phyloP scores from a whole-genome alignment of 2,888 invertebrate genomes.

The Camptogramma bilineatum region DNA sequence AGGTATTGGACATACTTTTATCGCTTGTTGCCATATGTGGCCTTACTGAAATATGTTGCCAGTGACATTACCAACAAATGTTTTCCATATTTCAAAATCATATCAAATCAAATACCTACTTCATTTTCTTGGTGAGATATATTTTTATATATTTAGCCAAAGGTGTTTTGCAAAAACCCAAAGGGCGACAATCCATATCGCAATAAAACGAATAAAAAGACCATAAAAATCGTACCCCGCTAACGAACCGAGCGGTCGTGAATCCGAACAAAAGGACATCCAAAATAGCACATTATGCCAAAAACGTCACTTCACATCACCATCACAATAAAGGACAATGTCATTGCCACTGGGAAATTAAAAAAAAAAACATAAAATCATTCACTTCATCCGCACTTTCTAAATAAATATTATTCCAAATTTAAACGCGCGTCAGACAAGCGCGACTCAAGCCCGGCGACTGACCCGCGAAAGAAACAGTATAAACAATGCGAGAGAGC shows the following conservation, averaged over 20 bases:
- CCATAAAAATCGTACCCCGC: conserved; percentile 54
- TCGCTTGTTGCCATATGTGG: conserved; percentile 20
- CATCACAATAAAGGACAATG: conserved; percentile 50
- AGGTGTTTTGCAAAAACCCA: conserved; percentile 12
- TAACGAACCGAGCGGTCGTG: conserved; percentile 49
- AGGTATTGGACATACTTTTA: conserved; percentile 11
- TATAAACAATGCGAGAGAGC: conserved; percentile 60
- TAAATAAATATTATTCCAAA: conserved; percentile 49
- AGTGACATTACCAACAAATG: conserved; percentile 11
- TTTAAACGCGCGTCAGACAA: conserved; percentile 56
- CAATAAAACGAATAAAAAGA: conserved; percentile 41
- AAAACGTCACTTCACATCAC: conserved; percentile 59
- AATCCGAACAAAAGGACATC: conserved; percentile 62
- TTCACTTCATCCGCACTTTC: conserved; percentile 59
- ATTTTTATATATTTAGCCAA: background rate
- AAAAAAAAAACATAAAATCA: conserved; percentile 48
- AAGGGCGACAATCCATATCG: conserved; percentile 48
- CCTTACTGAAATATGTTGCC: conserved; percentile 10
- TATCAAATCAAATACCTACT: background rate
- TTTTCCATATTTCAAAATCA: background rate
- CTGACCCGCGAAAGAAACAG: conserved; percentile 62
- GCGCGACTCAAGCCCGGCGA: conserved; percentile 59
- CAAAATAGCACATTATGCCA: conserved; percentile 59
- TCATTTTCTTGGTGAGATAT: background rate
- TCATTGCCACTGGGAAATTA: conserved; percentile 48